Evolutionary conservation across 2,888 invertebrate species (phyloP).

Genomic region (Pelosia muscerda): DNA sequence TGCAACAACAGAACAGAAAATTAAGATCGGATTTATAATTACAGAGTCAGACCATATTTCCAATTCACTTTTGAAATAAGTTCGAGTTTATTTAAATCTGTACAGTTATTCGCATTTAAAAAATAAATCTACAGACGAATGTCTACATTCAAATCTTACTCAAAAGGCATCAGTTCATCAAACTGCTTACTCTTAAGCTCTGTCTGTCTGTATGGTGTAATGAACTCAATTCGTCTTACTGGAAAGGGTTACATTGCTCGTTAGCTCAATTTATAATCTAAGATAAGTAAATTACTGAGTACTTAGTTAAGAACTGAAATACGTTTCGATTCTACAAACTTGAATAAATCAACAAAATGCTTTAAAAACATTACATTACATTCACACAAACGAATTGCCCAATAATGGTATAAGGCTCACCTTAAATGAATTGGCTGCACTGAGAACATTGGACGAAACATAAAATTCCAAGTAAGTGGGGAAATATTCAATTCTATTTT

Average conservation of each 20-base stretch:
- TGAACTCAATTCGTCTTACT: neutral
- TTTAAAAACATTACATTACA: too few species aligned
- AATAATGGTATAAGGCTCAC: too few species aligned
- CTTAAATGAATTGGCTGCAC: too few species aligned
- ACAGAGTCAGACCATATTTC: neutral
- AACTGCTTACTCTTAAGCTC: neutral
- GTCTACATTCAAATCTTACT: neutral
- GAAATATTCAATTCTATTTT: too few species aligned
- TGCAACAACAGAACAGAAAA: too few species aligned
- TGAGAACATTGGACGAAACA: too few species aligned
- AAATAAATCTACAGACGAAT: neutral
- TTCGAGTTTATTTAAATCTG: neutral
- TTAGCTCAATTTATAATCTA: neutral
- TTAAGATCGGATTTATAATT: too few species aligned
- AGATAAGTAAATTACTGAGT: neutral
- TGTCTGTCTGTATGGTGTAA: slow-evolving; percentile 7
- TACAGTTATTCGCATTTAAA: neutral
- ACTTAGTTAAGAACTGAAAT: neutral
- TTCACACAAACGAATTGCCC: too few species aligned
- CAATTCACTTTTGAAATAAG: neutral
- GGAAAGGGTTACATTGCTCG: neutral
- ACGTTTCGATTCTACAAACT: neutral
- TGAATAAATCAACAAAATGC: neutral
- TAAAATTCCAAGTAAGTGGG: too few species aligned
- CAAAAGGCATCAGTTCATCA: neutral